Evolutionary conservation across 2,888 invertebrate species (phyloP).

Genomic region (Lasioglossum lativentre): DNA sequence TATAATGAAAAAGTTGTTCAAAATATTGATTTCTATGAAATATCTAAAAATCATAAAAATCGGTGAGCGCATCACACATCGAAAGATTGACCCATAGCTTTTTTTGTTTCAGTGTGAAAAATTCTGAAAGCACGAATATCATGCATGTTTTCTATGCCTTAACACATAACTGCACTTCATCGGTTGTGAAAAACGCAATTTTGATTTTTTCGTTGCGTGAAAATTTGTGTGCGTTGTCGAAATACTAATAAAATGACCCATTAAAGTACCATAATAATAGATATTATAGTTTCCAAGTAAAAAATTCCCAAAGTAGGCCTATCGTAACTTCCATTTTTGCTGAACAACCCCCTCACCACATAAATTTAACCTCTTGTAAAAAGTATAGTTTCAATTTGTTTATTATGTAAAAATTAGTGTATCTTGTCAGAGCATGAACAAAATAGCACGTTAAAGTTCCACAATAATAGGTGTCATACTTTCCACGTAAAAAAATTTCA

Average conservation of each 20-base stretch:
- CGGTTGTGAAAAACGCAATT: not conserved
- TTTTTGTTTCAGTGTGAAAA: too few relatives aligned
- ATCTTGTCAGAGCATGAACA: not conserved
- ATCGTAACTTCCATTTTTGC: not conserved
- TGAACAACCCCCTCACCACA: not conserved
- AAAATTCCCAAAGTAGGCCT: not conserved
- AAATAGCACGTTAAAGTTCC: not conserved
- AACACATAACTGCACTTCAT: not conserved
- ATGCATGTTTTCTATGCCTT: too few relatives aligned
- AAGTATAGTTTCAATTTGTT: not conserved
- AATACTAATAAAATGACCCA: not conserved
- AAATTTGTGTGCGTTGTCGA: not conserved
- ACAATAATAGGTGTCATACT: not conserved
- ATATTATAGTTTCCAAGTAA: not conserved
- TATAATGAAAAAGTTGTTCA: too few relatives aligned
- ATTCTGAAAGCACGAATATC: too few relatives aligned
- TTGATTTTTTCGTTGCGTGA: not conserved
- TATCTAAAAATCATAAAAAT: too few relatives aligned
- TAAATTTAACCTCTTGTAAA: not conserved
- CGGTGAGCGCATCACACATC: too few relatives aligned
- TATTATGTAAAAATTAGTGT: not conserved
- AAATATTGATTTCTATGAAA: too few relatives aligned
- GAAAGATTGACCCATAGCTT: too few relatives aligned
- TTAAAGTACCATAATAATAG: not conserved
- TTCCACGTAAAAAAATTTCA: not conserved